These are phyloP conservation scores for Gari tellinella DNA, from an alignment of 2,888 invertebrate genomes.

Conservation along the genomic window DNA sequence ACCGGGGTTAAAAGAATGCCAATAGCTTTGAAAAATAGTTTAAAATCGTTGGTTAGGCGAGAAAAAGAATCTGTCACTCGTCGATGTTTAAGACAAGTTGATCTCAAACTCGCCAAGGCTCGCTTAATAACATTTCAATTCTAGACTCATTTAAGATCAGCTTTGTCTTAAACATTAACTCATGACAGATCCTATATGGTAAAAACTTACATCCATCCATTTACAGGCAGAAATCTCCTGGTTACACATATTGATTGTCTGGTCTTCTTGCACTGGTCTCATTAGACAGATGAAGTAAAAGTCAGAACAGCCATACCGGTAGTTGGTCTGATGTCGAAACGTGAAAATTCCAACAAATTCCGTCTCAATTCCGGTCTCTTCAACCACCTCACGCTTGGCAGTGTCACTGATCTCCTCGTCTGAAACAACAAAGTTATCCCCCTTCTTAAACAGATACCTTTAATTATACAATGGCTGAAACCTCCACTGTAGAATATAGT, in stretches of 20 bases:
- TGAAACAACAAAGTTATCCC: conserved; percentile 83
- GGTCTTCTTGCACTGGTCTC: conserved; percentile 87
- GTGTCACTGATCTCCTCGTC: conserved; percentile 94
- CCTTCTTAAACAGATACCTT: too few relatives aligned
- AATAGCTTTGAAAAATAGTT: too few relatives aligned
- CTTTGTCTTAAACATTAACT: too few relatives aligned
- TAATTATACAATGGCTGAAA: background rate
- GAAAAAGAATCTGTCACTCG: too few relatives aligned
- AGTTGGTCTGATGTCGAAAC: conserved; percentile 91
- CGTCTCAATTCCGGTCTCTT: conserved; percentile 94
- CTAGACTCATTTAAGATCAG: too few relatives aligned
- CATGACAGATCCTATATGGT: too few relatives aligned
- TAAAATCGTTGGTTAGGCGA: too few relatives aligned
- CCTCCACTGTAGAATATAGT: too few relatives aligned
- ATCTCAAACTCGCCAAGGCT: too few relatives aligned
- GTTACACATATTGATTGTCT: conserved; percentile 89
- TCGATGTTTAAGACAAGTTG: too few relatives aligned
- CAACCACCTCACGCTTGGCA: conserved; percentile 93
- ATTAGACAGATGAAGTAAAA: conserved; percentile 92
- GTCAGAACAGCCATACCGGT: conserved; percentile 93
- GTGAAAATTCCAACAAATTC: conserved; percentile 91
- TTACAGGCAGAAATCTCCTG: conserved; percentile 91
- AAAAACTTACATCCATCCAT: conserved; percentile 90
- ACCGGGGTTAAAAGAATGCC: too few relatives aligned
- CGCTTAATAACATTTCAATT: too few relatives aligned